Base-by-base conservation (phyloP, 92 coral and sea anemone genomes). In the Epizoanthus rinbou region DNA sequence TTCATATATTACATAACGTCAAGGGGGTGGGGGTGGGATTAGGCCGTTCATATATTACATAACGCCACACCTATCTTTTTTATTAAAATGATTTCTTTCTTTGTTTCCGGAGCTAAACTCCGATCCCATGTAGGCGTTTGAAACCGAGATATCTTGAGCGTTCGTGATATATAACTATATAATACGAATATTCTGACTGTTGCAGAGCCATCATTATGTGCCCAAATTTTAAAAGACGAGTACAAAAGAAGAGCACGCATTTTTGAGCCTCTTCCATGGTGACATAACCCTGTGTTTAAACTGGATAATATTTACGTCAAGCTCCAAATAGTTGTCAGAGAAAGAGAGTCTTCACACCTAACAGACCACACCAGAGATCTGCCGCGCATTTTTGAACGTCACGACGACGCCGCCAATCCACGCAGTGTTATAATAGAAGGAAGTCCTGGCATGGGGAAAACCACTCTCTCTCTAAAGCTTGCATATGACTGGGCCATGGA, bases 401-500 rank as follows among this genome's bases (percentile, higher is more conserved):
- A 65, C 45, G 13, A 65, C 16, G 41, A 65, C 37, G 23, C n/a
- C 28, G 21, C 11, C 9, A 24, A 22, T 16, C 43, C 71, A 13
- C 1, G 5, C 5, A 25, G 71, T 65, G 43, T 65, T 24, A 13
- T 65, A 22, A 28, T 65, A n/a, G 71, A 65, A 22, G 71, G 18
- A 3, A 14, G 9, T 11, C 71, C 45, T 2, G 71, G 71, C 15
- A 65, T 65, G 71, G 71, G 71, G 0, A 65, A 65, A 2, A 65
- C 71, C 6, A 65, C 71, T 8, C 6, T 14, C n/a, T n/a, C 45
- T 4, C 37, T 31, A 14, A 65, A 28, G 19, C 71, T 65, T 9
- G 71, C 43, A 15, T 31, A 65, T 31, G 71, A 65, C 23, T 65
- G 71, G 71, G 71, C 71, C 43, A 31, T 13, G 19, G n/a, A 18